Evolutionary conservation across 1,140 invertebrate genomes (phyloP).

Genomic region (Caenorhabditis elegans): WBcel235 BX284606.5:11472501-11473000

Average conservation of each 20-base stretch:
- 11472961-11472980: background rate
- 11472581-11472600: background rate
- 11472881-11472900: background rate
- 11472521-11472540: background rate
- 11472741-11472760: too few species aligned
- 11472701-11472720: too few species aligned
- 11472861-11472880: background rate
- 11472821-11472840: background rate
- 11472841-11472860: constrained; percentile 7
- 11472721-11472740: too few species aligned
- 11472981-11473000: background rate
- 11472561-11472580: background rate
- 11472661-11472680: too few species aligned
- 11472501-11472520: too few species aligned
- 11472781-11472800: too few species aligned
- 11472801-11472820: too few species aligned
- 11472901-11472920: background rate
- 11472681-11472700: background rate
- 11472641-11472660: too few species aligned
- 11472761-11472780: too few species aligned
- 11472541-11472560: background rate
- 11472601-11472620: background rate
- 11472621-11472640: background rate
- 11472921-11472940: background rate
- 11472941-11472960: background rate